Base-by-base conservation (phyloP, 2,797 vertebrate species). In the Alca torda region DNA sequence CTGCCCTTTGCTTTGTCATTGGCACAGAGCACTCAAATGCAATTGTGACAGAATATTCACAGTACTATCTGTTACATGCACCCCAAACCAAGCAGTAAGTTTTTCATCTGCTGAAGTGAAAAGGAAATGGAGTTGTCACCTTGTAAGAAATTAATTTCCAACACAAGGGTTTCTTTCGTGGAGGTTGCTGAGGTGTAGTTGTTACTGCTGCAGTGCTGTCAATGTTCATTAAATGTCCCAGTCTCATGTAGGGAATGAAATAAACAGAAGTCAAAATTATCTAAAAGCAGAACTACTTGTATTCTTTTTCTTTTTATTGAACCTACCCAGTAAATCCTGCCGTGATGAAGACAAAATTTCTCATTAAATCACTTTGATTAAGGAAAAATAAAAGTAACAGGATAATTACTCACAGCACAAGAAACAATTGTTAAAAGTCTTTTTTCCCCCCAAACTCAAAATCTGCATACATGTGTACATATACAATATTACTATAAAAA, bases 51-150 rank as follows among this genome's bases (percentile, higher is more conserved):
- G 41, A 77, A 80, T 74, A 57, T 73, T 82, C 60, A 33, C 0
- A 3, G 37, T 56, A 18, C 19, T 75, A 25, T 51, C 18, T 76
- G 46, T 46, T 76, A 24, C 28, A 33, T 25, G 37, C 18, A 67
- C n/a, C 15, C 31, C 50, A 82, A 94, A 87, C 24, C 18, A 60
- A 95, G 51, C 20, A 76, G 41, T 75, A 81, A 39, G 76, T 35
- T 89, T 90, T 90, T 86, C 50, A 76, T 83, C 54, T 80, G n/a
- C 33, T 89, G 69, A 56, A 75, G 30, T 69, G 46, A 51, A 90
- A 94, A 80, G 43, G 76, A 90, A 94, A 91, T 25, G 21, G 48
- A 92, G 19, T 87, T 93, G 61, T 87, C 81, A 85, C 28, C 75
- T 64, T 43, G 43, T 63, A 89, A 87, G 56, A 92, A 93, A 92